A percentile compares a stretch with the other conserved stretches of the same genome.
These are phyloP conservation scores for Hystrix brachyura DNA, from an alignment of 2,113 vertebrate species.

Conservation along the genomic window DNA sequence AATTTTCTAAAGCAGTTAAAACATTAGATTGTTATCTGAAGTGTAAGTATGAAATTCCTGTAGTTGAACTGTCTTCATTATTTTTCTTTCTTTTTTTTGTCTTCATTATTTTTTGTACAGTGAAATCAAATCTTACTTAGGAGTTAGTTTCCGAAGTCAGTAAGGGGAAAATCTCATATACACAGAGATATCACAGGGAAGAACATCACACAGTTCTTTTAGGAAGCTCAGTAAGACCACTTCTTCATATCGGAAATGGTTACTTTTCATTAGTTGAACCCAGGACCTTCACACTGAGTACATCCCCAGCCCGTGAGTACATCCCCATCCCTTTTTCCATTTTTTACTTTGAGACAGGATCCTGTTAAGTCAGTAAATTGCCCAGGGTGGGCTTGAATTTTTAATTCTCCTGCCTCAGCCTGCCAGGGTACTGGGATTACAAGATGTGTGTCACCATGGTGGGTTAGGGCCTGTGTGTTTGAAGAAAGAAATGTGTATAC, in stretches of 20 bases:
- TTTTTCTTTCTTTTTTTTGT: no score
- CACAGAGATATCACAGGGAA: background rate
- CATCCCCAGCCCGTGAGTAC: background rate
- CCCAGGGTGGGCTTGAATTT: background rate
- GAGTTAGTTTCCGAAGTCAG: background rate
- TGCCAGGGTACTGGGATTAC: background rate
- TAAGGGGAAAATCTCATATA: background rate
- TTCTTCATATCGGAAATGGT: background rate
- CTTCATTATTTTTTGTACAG: background rate
- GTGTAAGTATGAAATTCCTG: background rate
- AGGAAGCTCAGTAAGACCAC: background rate
- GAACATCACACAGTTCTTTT: no score
- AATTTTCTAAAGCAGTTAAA: background rate
- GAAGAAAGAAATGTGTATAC: background rate
- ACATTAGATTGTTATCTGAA: background rate
- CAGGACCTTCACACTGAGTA: background rate
- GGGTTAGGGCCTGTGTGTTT: background rate
- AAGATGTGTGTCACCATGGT: background rate
- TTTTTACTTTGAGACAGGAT: background rate
- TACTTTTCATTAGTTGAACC: background rate
- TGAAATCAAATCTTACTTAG: background rate
- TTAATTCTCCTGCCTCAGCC: background rate
- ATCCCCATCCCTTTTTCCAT: background rate
- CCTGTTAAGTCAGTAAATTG: background rate
- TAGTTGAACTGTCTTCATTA: background rate